phyloP scores from a whole-genome alignment of 2,888 invertebrate genomes.

The Nematopogon swammerdamellus region DNA sequence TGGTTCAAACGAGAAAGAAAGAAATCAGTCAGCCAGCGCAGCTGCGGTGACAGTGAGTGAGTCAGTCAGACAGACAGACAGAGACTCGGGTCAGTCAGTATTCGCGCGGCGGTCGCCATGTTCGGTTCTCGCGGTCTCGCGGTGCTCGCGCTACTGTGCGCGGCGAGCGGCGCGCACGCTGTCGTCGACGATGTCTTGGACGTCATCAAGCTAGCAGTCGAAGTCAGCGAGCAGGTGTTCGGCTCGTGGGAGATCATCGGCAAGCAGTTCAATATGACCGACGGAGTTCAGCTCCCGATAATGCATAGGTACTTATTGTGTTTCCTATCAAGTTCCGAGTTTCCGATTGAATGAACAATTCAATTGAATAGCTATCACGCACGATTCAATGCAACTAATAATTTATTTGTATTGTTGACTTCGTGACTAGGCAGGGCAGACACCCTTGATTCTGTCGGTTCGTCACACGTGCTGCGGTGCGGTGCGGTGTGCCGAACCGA shows the following conservation, averaged over 20 bases:
- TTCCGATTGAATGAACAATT: slow-evolving; percentile 7
- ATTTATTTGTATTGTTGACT: too few species aligned
- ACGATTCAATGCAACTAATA: too few species aligned
- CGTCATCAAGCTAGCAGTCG: slow-evolving; percentile 55
- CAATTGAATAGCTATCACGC: background rate
- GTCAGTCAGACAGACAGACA: too few species aligned
- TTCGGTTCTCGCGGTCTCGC: slow-evolving; percentile 26
- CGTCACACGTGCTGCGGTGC: too few species aligned
- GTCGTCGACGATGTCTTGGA: slow-evolving; percentile 60
- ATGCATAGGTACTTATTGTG: slow-evolving; percentile 35
- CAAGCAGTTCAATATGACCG: slow-evolving; percentile 45
- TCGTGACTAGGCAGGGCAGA: too few species aligned
- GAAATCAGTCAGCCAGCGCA: too few species aligned
- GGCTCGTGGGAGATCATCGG: slow-evolving; percentile 64
- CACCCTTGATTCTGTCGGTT: too few species aligned
- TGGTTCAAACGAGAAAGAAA: too few species aligned
- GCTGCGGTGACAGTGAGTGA: too few species aligned
- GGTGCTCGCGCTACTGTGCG: slow-evolving; percentile 24
- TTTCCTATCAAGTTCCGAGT: slow-evolving; percentile 29
- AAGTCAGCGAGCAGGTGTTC: slow-evolving; percentile 57
- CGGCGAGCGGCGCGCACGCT: slow-evolving; percentile 28
- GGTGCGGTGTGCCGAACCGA: too few species aligned
- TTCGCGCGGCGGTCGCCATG: slow-evolving; percentile 36
- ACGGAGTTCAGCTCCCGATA: slow-evolving; percentile 58
- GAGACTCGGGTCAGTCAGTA: too few species aligned